phyloP scores from a whole-genome alignment of 2,888 invertebrate genomes.

The Baronia brevicornis region DNA sequence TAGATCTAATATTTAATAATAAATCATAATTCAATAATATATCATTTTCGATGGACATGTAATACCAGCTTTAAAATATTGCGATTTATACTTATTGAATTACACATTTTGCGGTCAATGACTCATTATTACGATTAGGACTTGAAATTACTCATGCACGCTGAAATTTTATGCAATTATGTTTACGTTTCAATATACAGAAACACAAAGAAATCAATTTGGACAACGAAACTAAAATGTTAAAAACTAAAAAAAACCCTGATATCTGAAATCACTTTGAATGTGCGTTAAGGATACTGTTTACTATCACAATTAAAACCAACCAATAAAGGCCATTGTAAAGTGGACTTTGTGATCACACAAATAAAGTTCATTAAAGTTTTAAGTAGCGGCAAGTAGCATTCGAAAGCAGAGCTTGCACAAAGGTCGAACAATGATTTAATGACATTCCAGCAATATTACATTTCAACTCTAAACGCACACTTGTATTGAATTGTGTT shows the following conservation, averaged over 20 bases:
- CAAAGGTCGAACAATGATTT: conserved; percentile 17
- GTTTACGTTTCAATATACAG: conserved; percentile 21
- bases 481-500: conserved; percentile 9
- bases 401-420: conserved; percentile 16
- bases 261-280: conserved; percentile 35
- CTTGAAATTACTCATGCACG: conserved; percentile 32
- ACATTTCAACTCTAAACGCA: conserved; percentile 11
- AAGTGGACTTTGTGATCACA: conserved; percentile 8
- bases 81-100: conserved; percentile 20
- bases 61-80: neutral
- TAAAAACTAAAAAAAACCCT: conserved; percentile 31
- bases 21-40: conserved; percentile 1
- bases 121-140: conserved; percentile 37
- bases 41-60: neutral
- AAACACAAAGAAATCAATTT: conserved; percentile 18
- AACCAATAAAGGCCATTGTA: neutral
- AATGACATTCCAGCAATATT: conserved; percentile 16
- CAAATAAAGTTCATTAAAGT: conserved; percentile 3
- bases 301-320: conserved; percentile 26
- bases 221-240: conserved; percentile 21
- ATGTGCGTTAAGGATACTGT: conserved; percentile 31
- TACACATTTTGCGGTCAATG: conserved; percentile 30
- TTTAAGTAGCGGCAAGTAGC: conserved; percentile 4
- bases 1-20: conserved; percentile 7
- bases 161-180: conserved; percentile 1